Evolutionary conservation across 2,888 invertebrate genomes (phyloP), one percentile per base, ranked within the genome.

Genomic region (Pantelozetes paolii): DNA sequence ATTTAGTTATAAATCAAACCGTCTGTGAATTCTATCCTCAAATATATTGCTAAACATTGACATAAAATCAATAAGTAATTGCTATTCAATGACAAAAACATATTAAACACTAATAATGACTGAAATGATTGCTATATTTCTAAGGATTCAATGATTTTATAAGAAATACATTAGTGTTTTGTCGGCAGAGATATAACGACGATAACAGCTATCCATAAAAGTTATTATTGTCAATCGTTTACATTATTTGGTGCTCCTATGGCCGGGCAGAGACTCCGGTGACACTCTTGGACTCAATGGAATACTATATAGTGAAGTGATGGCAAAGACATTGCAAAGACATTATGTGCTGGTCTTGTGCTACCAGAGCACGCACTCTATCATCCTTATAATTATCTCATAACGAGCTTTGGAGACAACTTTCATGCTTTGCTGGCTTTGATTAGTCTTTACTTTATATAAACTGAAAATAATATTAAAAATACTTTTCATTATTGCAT

Each of bases 351-450:
- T 54, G 54, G 13, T 32, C n/a, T 32, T 62, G 18, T 62, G 32
- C 18, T 32, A 32, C 3, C 32, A 32, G 62, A 32, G 62, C 62
- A 62, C 62, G 32, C 62, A 62, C 62, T 62, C 36, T 62, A 62
- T 62, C 62, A 62, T 62, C 18, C n/a, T 20, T 67, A 42, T 67
- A 67, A 67, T 67, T 67, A 67, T 67, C 67, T 20, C 20, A 5
- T 67, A 67, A 67, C 67, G 67, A 67, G 67, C n/a, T 40, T 67
- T 67, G 11, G 40, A 40, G 40, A 42, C 67, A 40, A 40, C 67
- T 67, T 40, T 67, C 42, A 62, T 62, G 32, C 62, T 18, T 32
- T 62, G 26, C 62, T 32, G 20, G 62, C 62, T 62, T 62, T 62
- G 32, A 62, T 62, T 62, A 62, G 32, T 30, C 18, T 13, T 62